Evolutionary conservation across 2,888 invertebrate genomes (phyloP), one percentile per base, ranked within the genome.

Genomic region (Caenorhabditis uteleia): DNA sequence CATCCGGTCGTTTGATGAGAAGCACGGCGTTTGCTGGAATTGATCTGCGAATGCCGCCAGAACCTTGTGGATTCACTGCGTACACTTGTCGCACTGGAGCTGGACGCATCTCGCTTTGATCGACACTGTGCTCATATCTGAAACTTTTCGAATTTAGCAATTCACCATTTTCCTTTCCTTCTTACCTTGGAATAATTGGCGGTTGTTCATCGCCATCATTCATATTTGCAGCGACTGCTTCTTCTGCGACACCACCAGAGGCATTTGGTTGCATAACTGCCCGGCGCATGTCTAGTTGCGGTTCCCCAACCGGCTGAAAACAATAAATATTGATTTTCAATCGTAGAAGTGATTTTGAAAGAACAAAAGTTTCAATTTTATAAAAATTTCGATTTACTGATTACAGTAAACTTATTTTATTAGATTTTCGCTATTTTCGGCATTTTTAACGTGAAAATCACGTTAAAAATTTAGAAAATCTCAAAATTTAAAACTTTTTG

Each of bases 231-330:
- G 47, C 33, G 29, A 70, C 43, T n/a, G 60, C 62, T 36, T 66
- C 66, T 53, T 66, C 66, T 20, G 38, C 60, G 12, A 53, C 49
- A n/a, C 12, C 29, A 26, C 39, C 45, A 25, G 31, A 14, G 33
- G 31, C 43, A 33, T n/a, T 43, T 27, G 27, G 25, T 4, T 27
- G 42, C 14, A 8, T n/a, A 8, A 43, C 42, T 12, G 47, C 18
- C 21, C 47, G 53, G 21, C 56, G 50, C 61, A 57, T 62, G 1
- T 50, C 53, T 23, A n/a, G 31, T 50, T 26, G 27, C 16, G 40
- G 34, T 38, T 53, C 61, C 61, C 61, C 67, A 61, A 61, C 56
- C 57, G 61, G 51, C 67, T 67, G 58, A 50, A 67, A 67, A 36
- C n/a, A n/a, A 33, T 39, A 1, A 1, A 40, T 50, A 38, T 31